phyloP scores from a whole-genome alignment of 2,113 vertebrate genomes.

The Monopterus albus region DNA sequence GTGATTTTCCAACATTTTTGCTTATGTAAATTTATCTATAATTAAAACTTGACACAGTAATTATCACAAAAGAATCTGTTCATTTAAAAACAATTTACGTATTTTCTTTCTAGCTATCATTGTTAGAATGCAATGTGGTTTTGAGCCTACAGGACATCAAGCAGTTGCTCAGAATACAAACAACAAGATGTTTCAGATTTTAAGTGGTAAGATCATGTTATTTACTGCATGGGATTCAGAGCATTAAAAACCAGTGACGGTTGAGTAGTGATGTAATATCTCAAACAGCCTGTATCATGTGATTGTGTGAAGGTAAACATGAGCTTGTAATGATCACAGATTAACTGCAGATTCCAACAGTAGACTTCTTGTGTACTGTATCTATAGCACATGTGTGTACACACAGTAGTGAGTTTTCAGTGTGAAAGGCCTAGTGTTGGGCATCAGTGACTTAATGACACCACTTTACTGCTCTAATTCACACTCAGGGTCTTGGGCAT shows the following conservation, averaged over 20 bases:
- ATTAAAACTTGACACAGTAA: neutral
- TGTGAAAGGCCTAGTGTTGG: constrained; percentile 77
- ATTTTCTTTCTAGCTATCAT: no score
- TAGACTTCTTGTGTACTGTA: constrained; percentile 71
- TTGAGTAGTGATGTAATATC: constrained; percentile 63
- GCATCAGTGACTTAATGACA: constrained; percentile 75
- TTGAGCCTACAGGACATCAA: constrained; percentile 3
- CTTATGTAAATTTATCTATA: neutral
- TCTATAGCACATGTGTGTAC: constrained; percentile 76
- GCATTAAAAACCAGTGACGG: constrained; percentile 17
- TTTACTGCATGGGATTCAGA: neutral
- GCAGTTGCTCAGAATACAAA: neutral
- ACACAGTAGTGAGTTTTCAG: constrained; percentile 46
- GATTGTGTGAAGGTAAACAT: constrained; percentile 37
- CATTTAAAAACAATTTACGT: neutral
- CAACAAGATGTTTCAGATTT: neutral
- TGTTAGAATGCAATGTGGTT: no score
- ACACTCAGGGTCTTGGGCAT: constrained; percentile 74
- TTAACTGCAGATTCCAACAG: constrained; percentile 68
- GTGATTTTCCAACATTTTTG: neutral
- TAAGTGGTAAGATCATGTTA: neutral
- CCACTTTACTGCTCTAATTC: constrained; percentile 79
- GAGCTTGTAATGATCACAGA: constrained; percentile 31
- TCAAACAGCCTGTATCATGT: constrained; percentile 39
- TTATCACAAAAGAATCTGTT: neutral